Evolutionary conservation across 2,888 invertebrate genomes (phyloP), one percentile per base, ranked within the genome.

Genomic region (Sphinx pinastri): DNA sequence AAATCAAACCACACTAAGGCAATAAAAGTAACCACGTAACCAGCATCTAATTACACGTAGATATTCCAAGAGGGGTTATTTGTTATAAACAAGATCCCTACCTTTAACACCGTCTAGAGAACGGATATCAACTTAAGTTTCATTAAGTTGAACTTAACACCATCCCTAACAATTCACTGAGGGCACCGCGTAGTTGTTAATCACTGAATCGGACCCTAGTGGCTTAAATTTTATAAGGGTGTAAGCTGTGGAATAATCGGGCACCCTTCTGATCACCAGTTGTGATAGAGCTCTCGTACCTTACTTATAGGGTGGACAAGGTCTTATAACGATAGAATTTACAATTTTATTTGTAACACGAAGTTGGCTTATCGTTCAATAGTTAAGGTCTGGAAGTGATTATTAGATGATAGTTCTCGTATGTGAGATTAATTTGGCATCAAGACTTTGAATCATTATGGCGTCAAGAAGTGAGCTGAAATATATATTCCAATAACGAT

Each of bases 161-260:
- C 81, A 81, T 73, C 75, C 60, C 72, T 66, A 74, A 74, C 70
- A 78, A 80, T 80, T 75, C 81, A 76, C 70, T 63, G 72, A 76
- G 78, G 79, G 77, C 78, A 79, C 77, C 77, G 77, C 76, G 73
- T 77, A 74, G 75, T 75, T 79, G 84, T 84, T 88, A 88, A 88
- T 88, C 85, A 85, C 81, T 77, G 79, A 80, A 84, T 84, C 77
- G 81, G 76, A 76, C 86, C 83, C 85, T 71, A 77, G 83, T 78
- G 86, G 78, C 76, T 78, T 75, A 70, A 73, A 75, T 79, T 76
- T 77, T 73, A 80, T 80, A 79, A 72, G 70, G 71, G 68, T 71
- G 79, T 74, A 73, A 75, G 74, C 74, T 74, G 71, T 71, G 72
- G 76, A 72, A 75, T 80, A 81, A 81, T 83, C 79, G 69, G 51